Evolutionary conservation across 2,113 vertebrate genomes (phyloP).

Genomic region (Neodontobutis hainanensis): DNA sequence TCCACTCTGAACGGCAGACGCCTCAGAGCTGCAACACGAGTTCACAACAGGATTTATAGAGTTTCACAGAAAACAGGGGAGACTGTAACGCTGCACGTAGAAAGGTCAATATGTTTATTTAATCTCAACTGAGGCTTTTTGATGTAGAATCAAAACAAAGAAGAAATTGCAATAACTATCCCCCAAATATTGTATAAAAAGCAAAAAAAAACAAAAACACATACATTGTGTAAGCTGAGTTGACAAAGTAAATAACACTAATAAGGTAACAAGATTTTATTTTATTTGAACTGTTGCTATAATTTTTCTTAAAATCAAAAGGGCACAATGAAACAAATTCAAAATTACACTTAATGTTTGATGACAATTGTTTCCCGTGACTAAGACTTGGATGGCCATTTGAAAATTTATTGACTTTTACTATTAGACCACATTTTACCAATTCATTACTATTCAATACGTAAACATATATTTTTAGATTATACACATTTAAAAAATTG

Average conservation of each 20-base stretch:
- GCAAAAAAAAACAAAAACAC: neutral
- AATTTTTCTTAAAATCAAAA: no score
- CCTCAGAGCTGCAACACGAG: slow-evolving; percentile 6
- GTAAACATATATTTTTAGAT: no score
- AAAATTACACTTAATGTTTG: no score
- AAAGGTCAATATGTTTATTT: slow-evolving; percentile 25
- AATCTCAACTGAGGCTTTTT: neutral
- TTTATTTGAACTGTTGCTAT: no score
- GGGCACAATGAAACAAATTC: no score
- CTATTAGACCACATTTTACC: no score
- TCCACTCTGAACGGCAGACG: neutral
- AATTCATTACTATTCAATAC: no score
- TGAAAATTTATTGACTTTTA: no score
- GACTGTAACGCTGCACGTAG: neutral
- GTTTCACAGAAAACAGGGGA: neutral
- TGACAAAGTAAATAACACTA: neutral
- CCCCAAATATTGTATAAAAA: neutral
- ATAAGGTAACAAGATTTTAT: no score
- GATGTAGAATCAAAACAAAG: neutral
- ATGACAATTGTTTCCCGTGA: no score
- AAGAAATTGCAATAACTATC: neutral
- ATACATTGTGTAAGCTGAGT: neutral
- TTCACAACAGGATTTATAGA: neutral
- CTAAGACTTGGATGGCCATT: no score
- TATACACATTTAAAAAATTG: no score